These are phyloP conservation scores for Cylloceria caligata DNA, from an alignment of 2,888 invertebrate genomes.

Conservation along the genomic window DNA sequence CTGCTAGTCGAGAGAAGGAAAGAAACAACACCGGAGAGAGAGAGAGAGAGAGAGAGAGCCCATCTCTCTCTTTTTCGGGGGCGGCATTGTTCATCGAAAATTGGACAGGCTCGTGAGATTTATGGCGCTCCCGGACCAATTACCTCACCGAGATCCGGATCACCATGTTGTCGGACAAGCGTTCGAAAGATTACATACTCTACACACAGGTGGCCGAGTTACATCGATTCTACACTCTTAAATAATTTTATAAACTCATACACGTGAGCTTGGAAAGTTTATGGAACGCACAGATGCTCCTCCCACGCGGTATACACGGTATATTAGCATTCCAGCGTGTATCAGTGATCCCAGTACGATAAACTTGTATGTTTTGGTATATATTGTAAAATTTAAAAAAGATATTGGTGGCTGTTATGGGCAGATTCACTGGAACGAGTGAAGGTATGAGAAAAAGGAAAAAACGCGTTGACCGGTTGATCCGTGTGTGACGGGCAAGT, in stretches of 20 bases:
- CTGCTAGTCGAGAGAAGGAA: slow-evolving; percentile 24
- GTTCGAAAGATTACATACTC: slow-evolving; percentile 58
- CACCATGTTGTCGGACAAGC: slow-evolving; percentile 55
- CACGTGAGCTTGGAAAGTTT: neutral
- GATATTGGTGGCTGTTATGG: neutral
- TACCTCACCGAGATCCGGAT: slow-evolving; percentile 68
- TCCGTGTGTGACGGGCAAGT: slow-evolving; percentile 61
- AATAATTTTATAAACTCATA: slow-evolving; percentile 2
- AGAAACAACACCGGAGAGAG: slow-evolving; percentile 26
- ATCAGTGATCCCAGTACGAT: neutral
- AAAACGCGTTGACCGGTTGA: slow-evolving; percentile 65
- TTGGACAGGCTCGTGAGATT: slow-evolving; percentile 68
- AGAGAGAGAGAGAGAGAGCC: too few species aligned
- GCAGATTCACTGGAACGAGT: neutral
- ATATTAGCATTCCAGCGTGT: neutral
- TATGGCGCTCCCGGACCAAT: slow-evolving; percentile 68
- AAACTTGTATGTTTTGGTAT: neutral
- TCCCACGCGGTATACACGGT: neutral
- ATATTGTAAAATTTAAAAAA: neutral
- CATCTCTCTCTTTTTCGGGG: slow-evolving; percentile 59
- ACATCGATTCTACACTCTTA: slow-evolving; percentile 9
- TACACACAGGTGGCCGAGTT: neutral
- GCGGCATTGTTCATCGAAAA: slow-evolving; percentile 67
- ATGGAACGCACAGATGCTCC: neutral
- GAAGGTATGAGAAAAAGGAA: slow-evolving; percentile 66